These are phyloP conservation scores for Motacilla alba DNA, from an alignment of 2,113 vertebrate genomes.

Conservation along the genomic window DNA sequence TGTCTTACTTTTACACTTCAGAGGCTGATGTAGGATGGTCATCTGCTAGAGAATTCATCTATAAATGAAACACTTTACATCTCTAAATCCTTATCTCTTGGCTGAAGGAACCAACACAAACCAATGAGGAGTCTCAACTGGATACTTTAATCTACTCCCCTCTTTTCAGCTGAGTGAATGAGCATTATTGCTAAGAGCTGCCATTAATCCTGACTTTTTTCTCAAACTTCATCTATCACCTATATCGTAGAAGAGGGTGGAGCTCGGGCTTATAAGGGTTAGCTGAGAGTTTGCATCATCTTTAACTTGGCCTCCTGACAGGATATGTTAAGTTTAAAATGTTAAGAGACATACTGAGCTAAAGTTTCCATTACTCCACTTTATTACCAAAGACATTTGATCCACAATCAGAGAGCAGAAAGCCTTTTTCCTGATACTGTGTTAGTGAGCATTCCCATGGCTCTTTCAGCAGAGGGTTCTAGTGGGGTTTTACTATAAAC, in stretches of 20 bases:
- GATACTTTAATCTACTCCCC: neutral
- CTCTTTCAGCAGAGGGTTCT: neutral
- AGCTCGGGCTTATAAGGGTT: neutral
- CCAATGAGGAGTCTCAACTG: neutral
- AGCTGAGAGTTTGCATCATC: neutral
- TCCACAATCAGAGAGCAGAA: neutral
- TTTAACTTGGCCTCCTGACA: neutral
- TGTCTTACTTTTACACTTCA: neutral
- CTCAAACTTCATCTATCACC: neutral
- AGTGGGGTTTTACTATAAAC: neutral
- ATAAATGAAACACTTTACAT: neutral
- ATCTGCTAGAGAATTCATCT: neutral
- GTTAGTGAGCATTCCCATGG: neutral
- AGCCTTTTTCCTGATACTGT: neutral
- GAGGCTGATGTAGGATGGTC: neutral
- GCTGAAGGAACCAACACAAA: neutral
- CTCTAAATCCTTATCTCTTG: neutral
- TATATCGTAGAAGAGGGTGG: neutral
- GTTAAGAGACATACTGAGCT: neutral
- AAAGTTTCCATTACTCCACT: neutral
- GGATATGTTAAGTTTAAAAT: neutral
- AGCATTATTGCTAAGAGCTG: neutral
- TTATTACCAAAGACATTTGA: neutral
- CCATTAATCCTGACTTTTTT: neutral
- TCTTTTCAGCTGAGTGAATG: neutral